A percentile compares a stretch with the other conserved stretches of the same genome.
phyloP scores from a whole-genome alignment of 2,113 vertebrate genomes.

The Alouatta palliata region DNA sequence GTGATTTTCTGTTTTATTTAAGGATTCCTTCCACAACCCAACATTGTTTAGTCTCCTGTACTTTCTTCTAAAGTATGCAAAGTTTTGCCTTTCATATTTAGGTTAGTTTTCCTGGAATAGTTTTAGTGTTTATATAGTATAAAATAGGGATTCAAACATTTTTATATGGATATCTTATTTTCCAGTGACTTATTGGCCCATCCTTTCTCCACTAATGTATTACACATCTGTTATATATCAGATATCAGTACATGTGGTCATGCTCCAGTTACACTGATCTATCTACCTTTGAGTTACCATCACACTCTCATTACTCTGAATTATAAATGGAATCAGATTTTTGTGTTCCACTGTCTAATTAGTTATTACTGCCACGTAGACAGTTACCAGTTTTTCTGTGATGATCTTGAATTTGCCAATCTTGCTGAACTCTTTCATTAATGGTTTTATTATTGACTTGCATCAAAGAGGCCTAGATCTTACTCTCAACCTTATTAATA shows the following conservation, averaged over 20 bases:
- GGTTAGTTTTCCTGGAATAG: neutral
- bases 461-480: neutral
- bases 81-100: neutral
- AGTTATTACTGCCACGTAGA: neutral
- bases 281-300: neutral
- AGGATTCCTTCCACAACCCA: neutral
- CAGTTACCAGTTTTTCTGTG: neutral
- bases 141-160: neutral
- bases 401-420: neutral
- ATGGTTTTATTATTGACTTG: slow-evolving; percentile 30
- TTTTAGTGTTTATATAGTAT: neutral
- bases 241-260: neutral
- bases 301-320: neutral
- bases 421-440: slow-evolving; percentile 7
- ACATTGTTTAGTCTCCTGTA: neutral
- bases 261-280: neutral
- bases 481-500: neutral
- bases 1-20: slow-evolving; percentile 11
- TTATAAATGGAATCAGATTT: neutral
- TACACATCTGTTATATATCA: neutral
- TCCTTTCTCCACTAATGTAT: neutral
- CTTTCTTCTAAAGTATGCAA: neutral
- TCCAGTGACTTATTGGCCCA: neutral
- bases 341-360: neutral
- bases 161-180: neutral